These are phyloP conservation scores for Austrofundulus limnaeus DNA, from an alignment of 2,113 vertebrate species.

Conservation along the genomic window DNA sequence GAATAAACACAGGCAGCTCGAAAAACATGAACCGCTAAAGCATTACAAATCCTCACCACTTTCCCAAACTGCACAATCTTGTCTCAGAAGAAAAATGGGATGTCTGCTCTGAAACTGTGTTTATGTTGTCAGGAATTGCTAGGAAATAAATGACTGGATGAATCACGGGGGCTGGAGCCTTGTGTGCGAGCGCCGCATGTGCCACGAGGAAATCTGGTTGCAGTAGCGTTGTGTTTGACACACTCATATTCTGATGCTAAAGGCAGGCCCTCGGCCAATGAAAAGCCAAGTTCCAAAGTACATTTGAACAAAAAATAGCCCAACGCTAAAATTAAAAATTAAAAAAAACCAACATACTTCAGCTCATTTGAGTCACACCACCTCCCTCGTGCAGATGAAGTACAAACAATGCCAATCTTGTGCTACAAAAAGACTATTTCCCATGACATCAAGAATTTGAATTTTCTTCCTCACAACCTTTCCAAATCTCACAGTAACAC, in stretches of 20 bases:
- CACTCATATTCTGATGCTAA: constrained; percentile 64
- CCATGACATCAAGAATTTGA: constrained; percentile 9
- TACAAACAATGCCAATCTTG: constrained; percentile 16
- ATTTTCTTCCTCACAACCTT: constrained; percentile 53
- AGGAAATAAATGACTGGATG: constrained; percentile 79
- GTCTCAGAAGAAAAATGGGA: constrained; percentile 83
- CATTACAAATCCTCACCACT: constrained; percentile 78
- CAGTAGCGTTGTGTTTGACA: constrained; percentile 83
- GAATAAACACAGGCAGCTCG: constrained; percentile 75
- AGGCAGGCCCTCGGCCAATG: constrained; percentile 54
- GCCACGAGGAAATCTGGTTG: constrained; percentile 76
- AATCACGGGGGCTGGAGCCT: constrained; percentile 74
- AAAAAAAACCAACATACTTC: constrained; percentile 39
- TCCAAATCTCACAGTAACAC: constrained; percentile 46
- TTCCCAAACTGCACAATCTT: constrained; percentile 69
- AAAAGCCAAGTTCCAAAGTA: constrained; percentile 48
- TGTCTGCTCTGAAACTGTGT: constrained; percentile 80
- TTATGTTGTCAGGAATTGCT: constrained; percentile 80
- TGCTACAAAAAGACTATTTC: constrained; percentile 18
- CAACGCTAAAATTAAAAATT: constrained; percentile 24
- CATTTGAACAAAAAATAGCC: constrained; percentile 55
- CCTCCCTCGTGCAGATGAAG: constrained; percentile 15
- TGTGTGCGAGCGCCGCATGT: constrained; percentile 68
- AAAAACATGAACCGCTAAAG: constrained; percentile 76
- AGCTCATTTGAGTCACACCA: constrained; percentile 31